Evolutionary conservation across 2,888 invertebrate genomes (phyloP).

Genomic region (Thysanoteuthis rhombus): DNA sequence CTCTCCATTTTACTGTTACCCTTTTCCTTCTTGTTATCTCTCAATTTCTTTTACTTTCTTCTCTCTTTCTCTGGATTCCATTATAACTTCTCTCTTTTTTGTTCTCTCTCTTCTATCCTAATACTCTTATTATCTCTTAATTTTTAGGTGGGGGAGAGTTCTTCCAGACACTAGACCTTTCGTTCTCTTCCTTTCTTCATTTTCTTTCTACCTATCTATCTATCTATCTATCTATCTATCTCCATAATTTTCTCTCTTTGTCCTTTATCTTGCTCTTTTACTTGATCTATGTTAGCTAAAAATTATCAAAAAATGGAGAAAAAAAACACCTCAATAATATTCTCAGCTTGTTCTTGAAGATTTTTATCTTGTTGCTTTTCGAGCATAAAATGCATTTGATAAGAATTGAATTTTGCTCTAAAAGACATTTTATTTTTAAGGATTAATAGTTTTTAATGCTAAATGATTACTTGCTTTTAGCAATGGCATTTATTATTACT

Average conservation of each 20-base stretch:
- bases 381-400: background rate
- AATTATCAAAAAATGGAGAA: background rate
- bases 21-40: too few relatives aligned
- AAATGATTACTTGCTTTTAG: background rate
- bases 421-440: conserved; percentile 1
- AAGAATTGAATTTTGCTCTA: background rate
- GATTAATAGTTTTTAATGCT: background rate
- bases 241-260: too few relatives aligned
- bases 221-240: too few relatives aligned
- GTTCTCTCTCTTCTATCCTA: too few relatives aligned
- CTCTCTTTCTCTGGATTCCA: too few relatives aligned
- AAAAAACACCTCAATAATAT: background rate
- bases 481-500: conserved; percentile 12
- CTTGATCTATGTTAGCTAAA: background rate
- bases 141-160: too few relatives aligned
- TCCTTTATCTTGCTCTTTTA: background rate
- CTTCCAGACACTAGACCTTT: too few relatives aligned
- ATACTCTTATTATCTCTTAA: too few relatives aligned
- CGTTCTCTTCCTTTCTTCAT: too few relatives aligned
- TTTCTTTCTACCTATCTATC: background rate
- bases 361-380: background rate
- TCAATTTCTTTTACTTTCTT: too few relatives aligned
- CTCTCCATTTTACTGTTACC: too few relatives aligned
- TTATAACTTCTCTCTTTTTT: too few relatives aligned
- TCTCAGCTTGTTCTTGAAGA: background rate